Conservation (phyloP, 2,888 invertebrate genomes). For the Lepidochrysops patricia region DNA sequence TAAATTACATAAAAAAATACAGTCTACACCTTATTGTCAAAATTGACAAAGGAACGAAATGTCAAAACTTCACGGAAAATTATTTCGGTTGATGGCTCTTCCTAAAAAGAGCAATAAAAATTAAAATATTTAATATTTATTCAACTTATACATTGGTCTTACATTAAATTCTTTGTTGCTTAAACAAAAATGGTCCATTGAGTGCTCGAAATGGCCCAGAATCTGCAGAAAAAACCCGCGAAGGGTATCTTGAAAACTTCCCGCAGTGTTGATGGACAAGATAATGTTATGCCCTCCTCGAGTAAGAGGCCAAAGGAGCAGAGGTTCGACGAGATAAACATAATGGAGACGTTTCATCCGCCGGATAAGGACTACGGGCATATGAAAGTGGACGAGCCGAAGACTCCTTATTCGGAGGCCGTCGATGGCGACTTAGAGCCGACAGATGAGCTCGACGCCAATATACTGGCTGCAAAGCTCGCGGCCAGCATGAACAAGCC, state of each 20-base stretch:
- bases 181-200: slow-evolving; percentile 36
- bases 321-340: slow-evolving; percentile 99
- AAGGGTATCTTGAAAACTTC: slow-evolving; percentile 95
- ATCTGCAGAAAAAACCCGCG: slow-evolving; percentile 86
- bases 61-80: background rate
- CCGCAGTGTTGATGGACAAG: slow-evolving; percentile 88
- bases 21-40: no score
- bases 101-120: background rate
- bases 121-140: background rate
- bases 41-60: background rate
- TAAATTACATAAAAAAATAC: no score
- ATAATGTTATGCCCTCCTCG: slow-evolving; percentile 50
- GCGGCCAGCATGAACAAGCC: slow-evolving; percentile 70
- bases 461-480: slow-evolving; percentile 84
- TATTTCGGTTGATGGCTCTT: background rate
- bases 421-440: slow-evolving; percentile 77
- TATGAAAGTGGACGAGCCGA: slow-evolving; percentile 98
- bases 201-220: slow-evolving; percentile 77
- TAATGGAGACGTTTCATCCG: slow-evolving; percentile 97
- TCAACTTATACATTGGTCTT: background rate
- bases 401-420: slow-evolving; percentile 87
- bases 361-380: slow-evolving; percentile 99
- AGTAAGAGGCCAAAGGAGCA: slow-evolving; percentile 76
- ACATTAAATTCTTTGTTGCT: background rate
- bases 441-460: slow-evolving; percentile 77